A percentile compares a stretch with the other conserved stretches of the same genome.
phyloP scores from a whole-genome alignment of 2,113 vertebrate genomes.

The Tichodroma muraria region DNA sequence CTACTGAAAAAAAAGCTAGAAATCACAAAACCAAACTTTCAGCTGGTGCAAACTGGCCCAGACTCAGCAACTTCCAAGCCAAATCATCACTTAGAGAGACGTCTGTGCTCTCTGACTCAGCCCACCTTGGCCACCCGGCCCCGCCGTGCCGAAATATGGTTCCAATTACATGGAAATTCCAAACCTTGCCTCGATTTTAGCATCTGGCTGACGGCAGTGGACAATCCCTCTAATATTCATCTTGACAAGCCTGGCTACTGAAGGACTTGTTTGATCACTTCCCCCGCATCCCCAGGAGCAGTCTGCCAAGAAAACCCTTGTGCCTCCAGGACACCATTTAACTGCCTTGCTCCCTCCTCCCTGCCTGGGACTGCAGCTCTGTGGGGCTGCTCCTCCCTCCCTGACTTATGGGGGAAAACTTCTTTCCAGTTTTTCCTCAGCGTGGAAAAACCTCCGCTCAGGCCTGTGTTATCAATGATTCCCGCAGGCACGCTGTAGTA shows the following conservation, averaged over 20 bases:
- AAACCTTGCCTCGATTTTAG: conserved; percentile 24
- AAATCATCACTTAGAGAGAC: not conserved
- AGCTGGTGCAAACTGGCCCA: conserved; percentile 18
- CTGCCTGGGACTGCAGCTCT: not conserved
- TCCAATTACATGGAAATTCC: conserved; percentile 54
- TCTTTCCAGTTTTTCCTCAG: not conserved
- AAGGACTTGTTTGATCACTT: conserved; percentile 53
- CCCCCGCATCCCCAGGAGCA: not conserved
- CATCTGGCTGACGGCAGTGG: conserved; percentile 46
- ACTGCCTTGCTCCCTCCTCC: not conserved
- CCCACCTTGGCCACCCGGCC: conserved; percentile 18
- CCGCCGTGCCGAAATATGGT: not conserved
- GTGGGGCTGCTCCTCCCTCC: not conserved
- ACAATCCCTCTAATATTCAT: conserved; percentile 47
- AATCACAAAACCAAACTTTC: not conserved
- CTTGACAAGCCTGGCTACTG: conserved; percentile 53
- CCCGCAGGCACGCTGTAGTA: conserved; percentile 33
- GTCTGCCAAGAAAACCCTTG: conserved; percentile 32
- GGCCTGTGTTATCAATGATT: not conserved
- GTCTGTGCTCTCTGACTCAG: conserved; percentile 48
- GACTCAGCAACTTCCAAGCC: not conserved
- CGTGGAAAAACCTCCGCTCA: not conserved
- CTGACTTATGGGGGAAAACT: not conserved
- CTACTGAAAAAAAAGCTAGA: not conserved
- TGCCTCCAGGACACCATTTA: not conserved